Percentiles rank a stretch among this genome's conserved stretches.
Conservation (phyloP, 2,888 invertebrate species). For the Hirtodrosophila cameraria region DNA sequence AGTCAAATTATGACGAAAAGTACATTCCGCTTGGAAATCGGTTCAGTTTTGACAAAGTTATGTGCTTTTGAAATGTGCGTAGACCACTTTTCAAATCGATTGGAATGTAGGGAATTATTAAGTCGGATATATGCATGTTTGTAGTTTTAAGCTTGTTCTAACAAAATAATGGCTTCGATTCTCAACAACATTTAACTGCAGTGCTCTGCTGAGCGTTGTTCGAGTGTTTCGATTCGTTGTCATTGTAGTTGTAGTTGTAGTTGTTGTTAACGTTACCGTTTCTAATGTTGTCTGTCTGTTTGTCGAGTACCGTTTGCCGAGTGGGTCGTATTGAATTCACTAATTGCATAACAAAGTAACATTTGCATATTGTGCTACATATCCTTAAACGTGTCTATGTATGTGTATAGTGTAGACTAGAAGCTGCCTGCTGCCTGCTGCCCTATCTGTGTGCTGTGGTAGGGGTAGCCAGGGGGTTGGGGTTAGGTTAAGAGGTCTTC, state of each 20-base stretch:
- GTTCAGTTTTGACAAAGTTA: no score
- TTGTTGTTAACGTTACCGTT: conserved; percentile 20
- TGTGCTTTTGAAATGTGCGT: no score
- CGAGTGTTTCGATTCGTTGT: conserved; percentile 52
- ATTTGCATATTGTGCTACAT: conserved; percentile 78
- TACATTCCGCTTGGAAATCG: no score
- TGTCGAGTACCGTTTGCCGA: conserved; percentile 64
- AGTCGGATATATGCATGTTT: conserved; percentile 6
- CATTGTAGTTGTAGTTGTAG: conserved; percentile 30
- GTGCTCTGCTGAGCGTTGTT: conserved; percentile 51
- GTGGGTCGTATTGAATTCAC: conserved; percentile 78
- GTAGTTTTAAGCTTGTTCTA: conserved; percentile 44
- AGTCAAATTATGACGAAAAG: no score
- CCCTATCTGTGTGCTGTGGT: no score
- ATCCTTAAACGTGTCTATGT: conserved; percentile 56
- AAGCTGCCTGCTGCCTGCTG: neutral
- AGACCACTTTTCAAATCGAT: no score
- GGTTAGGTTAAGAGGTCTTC: conserved; percentile 32
- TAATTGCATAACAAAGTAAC: conserved; percentile 82
- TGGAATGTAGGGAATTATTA: conserved; percentile 14
- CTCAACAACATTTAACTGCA: conserved; percentile 75
- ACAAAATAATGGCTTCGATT: conserved; percentile 43
- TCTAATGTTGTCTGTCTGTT: conserved; percentile 63
- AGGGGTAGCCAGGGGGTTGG: no score
- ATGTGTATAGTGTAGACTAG: conserved; percentile 13